Percentiles rank a stretch among this genome's conserved stretches.
phyloP scores from a whole-genome alignment of 1,140 invertebrate species.

The Drosophila ficusphila region DNA sequence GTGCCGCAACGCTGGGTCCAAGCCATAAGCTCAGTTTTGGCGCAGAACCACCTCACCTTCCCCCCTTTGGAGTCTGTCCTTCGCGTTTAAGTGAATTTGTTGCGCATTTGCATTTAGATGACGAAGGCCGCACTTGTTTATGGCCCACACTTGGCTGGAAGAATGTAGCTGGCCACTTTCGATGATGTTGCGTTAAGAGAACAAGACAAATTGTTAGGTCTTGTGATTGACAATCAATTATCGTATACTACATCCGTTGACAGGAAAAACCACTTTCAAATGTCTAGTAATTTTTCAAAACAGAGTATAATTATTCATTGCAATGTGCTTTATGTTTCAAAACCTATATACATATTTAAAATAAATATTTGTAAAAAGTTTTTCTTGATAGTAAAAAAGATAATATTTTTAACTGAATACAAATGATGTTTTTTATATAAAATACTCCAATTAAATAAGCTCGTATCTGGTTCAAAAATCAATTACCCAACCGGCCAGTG shows the following conservation, averaged over 20 bases:
- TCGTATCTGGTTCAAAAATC: not conserved
- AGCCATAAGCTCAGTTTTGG: constrained; percentile 14
- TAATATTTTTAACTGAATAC: no score
- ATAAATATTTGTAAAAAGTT: no score
- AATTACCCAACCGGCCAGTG: not conserved
- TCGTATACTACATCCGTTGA: not conserved
- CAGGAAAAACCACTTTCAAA: not conserved
- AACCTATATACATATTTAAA: no score
- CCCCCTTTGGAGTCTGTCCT: constrained; percentile 20
- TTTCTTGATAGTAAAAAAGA: no score
- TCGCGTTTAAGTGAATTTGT: constrained; percentile 65
- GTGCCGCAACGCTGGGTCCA: constrained; percentile 66
- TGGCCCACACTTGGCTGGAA: constrained; percentile 46
- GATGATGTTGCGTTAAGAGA: constrained; percentile 5
- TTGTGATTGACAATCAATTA: not conserved
- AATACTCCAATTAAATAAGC: no score
- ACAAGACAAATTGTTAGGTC: not conserved
- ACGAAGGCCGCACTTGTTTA: constrained; percentile 66
- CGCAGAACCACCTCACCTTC: constrained; percentile 5
- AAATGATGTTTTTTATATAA: no score
- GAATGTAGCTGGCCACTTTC: constrained; percentile 22
- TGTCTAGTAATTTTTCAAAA: no score
- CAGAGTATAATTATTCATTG: no score
- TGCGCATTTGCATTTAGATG: constrained; percentile 78
- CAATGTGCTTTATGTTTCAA: no score